Evolutionary conservation across 2,888 invertebrate species (phyloP), one percentile per base, ranked within the genome.

Genomic region (Chloromyia formosa): DNA sequence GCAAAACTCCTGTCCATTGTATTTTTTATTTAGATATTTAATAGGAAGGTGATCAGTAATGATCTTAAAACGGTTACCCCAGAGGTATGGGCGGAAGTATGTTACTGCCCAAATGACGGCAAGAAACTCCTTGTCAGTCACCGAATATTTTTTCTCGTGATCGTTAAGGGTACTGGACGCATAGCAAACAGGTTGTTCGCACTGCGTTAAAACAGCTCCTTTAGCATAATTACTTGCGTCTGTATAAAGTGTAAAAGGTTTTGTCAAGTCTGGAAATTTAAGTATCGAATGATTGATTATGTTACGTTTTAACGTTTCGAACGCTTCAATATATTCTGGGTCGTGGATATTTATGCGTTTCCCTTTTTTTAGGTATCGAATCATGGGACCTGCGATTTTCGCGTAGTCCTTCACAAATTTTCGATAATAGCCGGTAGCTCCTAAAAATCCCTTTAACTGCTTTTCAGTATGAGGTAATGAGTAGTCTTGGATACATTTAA

Each of bases 151-250:
- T 54, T 68, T 68, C 27, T 68, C 54, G 14, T 54, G 69, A 18
- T 69, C 54, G 22, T 45, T 66, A 0, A 66, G 42, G 49, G 66
- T 18, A 9, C 66, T 18, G n/a, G 66, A n/a, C n/a, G 54, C 54
- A 54, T 69, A 69, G 27, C 75, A 75, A 12, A 75, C 49, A n/a
- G 69, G 62, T 23, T 75, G 73, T 0, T 72, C 73, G 18, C 18
- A n/a, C 12, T 69, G 69, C 12, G 69, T 27, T n/a, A 54, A 35
- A 9, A 53, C 69, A 2, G 69, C 54, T 68, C 45, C 58, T 35
- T 76, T 74, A 1, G 76, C 75, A 74, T 75, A 40, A 49, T 78
- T 66, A 66, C 73, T 75, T 42, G 76, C 75, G 71, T 77, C 78
- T 1, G 77, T 77, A 53, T 12, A 22, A 18, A 68, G 23, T 42